Evolutionary conservation across 2,113 vertebrate species (phyloP).

Genomic region (Ophiodon elongatus): DNA sequence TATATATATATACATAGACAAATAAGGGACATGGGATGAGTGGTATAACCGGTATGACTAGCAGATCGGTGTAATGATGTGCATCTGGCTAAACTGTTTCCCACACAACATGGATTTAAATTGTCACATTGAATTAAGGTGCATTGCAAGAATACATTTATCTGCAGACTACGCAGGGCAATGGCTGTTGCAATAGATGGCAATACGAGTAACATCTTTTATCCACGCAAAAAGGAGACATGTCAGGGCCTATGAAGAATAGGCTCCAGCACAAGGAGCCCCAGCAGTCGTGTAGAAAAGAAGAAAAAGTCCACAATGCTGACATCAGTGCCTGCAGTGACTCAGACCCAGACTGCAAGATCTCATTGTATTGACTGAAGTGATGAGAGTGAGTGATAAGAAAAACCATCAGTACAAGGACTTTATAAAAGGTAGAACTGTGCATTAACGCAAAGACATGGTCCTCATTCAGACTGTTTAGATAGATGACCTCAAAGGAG

Average conservation of each 20-base stretch:
- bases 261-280: neutral
- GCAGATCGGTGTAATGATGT: too few species aligned
- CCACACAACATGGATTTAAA: neutral
- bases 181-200: neutral
- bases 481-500: neutral
- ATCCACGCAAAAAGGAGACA: neutral
- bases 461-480: neutral
- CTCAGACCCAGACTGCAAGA: constrained; percentile 16
- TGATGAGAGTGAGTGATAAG: constrained; percentile 16
- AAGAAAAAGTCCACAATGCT: neutral
- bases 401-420: neutral
- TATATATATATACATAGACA: neutral
- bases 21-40: neutral
- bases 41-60: neutral
- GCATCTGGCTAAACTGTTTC: neutral
- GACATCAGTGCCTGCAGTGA: constrained; percentile 30
- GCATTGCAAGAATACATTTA: neutral
- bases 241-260: neutral
- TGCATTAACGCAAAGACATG: neutral
- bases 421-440: neutral
- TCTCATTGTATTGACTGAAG: constrained; percentile 13
- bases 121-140: neutral
- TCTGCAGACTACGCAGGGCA: neutral
- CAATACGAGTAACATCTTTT: neutral
- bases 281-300: neutral